Conservation (phyloP, 2,113 vertebrate genomes). For the Leptodactylus fuscus region DNA sequence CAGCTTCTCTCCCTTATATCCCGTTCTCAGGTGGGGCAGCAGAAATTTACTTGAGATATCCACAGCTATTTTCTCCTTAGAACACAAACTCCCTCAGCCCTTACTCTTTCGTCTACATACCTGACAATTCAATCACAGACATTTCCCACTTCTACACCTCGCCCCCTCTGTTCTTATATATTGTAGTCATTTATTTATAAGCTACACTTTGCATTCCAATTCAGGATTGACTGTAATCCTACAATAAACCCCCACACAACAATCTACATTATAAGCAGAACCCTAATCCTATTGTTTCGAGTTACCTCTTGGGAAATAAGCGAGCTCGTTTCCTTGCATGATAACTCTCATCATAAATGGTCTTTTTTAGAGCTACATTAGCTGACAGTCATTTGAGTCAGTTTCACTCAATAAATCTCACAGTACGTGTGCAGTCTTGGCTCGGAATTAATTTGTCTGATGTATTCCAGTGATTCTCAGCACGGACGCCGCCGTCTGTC, state of each 20-base stretch:
- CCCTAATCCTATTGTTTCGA: constrained; percentile 18
- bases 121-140: background rate
- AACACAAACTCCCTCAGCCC: too few species aligned
- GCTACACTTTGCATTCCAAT: background rate
- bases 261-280: constrained; percentile 27
- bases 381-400: constrained; percentile 43
- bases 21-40: too few species aligned
- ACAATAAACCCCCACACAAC: constrained; percentile 33
- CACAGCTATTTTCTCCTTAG: too few species aligned
- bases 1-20: too few species aligned
- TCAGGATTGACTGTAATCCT: constrained; percentile 10
- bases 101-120: too few species aligned
- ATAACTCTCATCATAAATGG: constrained; percentile 33
- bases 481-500: background rate
- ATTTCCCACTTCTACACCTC: background rate
- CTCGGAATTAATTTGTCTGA: constrained; percentile 42
- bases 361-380: constrained; percentile 51
- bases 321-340: constrained; percentile 21
- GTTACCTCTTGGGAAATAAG: constrained; percentile 13
- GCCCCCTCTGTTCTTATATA: background rate
- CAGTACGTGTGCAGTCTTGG: constrained; percentile 29
- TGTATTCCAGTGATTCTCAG: constrained; percentile 28
- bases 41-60: too few species aligned
- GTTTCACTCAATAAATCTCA: constrained; percentile 52
- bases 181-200: constrained; percentile 4